Evolutionary conservation across 1,140 invertebrate genomes (phyloP), one percentile per base, ranked within the genome.

Genomic region (Diprion similis): DNA sequence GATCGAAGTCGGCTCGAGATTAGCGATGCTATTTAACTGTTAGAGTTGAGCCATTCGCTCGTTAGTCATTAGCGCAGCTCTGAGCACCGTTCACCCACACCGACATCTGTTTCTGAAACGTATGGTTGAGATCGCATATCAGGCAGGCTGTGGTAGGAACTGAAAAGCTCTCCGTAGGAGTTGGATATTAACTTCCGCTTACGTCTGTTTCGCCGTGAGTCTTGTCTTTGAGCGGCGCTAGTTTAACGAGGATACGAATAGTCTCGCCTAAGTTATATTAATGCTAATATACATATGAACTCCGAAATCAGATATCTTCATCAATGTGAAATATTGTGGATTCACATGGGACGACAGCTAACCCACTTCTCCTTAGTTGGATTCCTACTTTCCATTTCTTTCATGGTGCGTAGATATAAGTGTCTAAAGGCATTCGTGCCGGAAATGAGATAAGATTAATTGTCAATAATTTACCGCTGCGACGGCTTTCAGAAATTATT

Each of bases 151-250:
- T 15, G 51, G n/a, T 37, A 37, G 51, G n/a, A 59, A 13, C 51
- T 59, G 51, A 59, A 4, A 59, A 59, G 51, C 51, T 59, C 51
- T 59, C n/a, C 51, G 51, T 13, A 13, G 11, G 51, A 59, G 51
- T 59, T 17, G 51, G 51, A 59, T 59, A 59, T 59, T 59, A 59
- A 59, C 51, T 59, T 59, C n/a, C 51, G 51, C 51, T 59, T 59
- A 59, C 51, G 51, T 15, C 51, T 59, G 51, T 59, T 59, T 59
- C 51, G 9, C n/a, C 51, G 51, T 59, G 1, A 59, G 51, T 1
- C 51, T 17, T 17, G 51, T 59, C 6, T 59, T 59, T 59, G 51
- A 59, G 51, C 4, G n/a, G 51, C 51, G 51, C n/a, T 59, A 59
- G 51, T 59, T 59, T 59, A 59, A 59, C 51, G 51, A 59, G 51